A percentile compares a stretch with the other conserved stretches of the same genome.
Conservation (phyloP, 2,797 vertebrate species). For the Helostoma temminkii region DNA sequence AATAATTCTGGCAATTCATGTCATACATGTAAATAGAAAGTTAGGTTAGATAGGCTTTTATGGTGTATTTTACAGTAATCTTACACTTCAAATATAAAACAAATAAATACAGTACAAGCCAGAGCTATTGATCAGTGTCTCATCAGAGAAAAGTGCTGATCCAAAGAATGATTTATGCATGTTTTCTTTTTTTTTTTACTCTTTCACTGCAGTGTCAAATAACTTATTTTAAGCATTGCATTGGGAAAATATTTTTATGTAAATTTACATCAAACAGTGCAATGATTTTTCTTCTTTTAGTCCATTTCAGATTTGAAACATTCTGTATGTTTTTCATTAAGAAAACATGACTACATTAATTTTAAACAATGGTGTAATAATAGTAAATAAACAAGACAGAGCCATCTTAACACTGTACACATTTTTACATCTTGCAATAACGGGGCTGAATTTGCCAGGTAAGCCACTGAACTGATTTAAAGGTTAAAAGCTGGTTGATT, state of each 20-base stretch:
- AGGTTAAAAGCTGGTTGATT: not conserved
- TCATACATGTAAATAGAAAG: too few relatives aligned
- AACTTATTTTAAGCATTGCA: too few relatives aligned
- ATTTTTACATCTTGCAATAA: not conserved
- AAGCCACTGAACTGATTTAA: slow-evolving; percentile 5
- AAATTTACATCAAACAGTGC: slow-evolving; percentile 22
- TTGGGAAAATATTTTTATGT: too few relatives aligned
- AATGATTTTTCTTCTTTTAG: not conserved
- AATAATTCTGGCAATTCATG: too few relatives aligned
- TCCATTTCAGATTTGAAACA: not conserved
- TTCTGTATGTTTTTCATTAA: slow-evolving; percentile 18
- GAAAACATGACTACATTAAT: slow-evolving; percentile 12
- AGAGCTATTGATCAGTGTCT: not conserved
- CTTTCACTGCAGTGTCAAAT: too few relatives aligned
- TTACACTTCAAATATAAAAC: not conserved
- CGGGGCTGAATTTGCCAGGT: not conserved
- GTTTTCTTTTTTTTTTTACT: too few relatives aligned
- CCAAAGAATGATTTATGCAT: slow-evolving; percentile 9
- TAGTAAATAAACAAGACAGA: slow-evolving; percentile 8
- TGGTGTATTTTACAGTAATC: not conserved
- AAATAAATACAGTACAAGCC: not conserved
- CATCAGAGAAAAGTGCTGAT: not conserved
- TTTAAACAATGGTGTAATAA: slow-evolving; percentile 5
- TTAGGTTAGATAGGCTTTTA: too few relatives aligned
- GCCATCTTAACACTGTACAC: not conserved